These are phyloP conservation scores for Drosophila hydei DNA, from an alignment of 1,140 invertebrate species.

Conservation along the genomic window DNA sequence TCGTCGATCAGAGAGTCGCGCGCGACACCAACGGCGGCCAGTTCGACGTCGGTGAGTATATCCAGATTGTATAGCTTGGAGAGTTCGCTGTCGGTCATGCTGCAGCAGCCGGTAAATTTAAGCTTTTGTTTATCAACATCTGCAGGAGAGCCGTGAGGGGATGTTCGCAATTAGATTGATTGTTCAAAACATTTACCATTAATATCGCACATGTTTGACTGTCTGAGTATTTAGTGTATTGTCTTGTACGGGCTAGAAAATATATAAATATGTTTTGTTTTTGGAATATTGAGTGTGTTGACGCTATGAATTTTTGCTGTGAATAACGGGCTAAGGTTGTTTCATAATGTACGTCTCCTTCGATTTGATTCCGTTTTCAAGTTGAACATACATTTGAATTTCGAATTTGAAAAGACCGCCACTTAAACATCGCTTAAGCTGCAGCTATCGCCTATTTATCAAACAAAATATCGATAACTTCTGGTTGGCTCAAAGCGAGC, in stretches of 20 bases:
- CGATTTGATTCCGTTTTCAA: background rate
- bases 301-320: slow-evolving; percentile 32
- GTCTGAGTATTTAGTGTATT: slow-evolving; percentile 22
- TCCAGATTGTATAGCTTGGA: slow-evolving; percentile 43
- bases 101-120: slow-evolving; percentile 51
- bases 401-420: background rate
- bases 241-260: slow-evolving; percentile 22
- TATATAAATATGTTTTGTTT: slow-evolving; percentile 36
- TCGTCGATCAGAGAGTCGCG: slow-evolving; percentile 53
- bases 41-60: slow-evolving; percentile 38
- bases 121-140: slow-evolving; percentile 26
- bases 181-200: background rate
- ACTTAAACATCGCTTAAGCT: background rate
- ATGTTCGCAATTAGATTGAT: background rate
- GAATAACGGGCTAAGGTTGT: slow-evolving; percentile 2
- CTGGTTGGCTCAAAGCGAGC: no score
- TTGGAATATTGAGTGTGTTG: slow-evolving; percentile 15
- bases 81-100: slow-evolving; percentile 24
- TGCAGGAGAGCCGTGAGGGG: background rate
- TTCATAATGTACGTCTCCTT: background rate
- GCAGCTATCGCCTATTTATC: background rate
- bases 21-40: slow-evolving; percentile 35
- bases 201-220: slow-evolving; percentile 15
- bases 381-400: background rate
- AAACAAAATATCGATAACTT: background rate